Evolutionary conservation across 2,797 vertebrate species (phyloP).

Genomic region (Rhinophrynus dorsalis): DNA sequence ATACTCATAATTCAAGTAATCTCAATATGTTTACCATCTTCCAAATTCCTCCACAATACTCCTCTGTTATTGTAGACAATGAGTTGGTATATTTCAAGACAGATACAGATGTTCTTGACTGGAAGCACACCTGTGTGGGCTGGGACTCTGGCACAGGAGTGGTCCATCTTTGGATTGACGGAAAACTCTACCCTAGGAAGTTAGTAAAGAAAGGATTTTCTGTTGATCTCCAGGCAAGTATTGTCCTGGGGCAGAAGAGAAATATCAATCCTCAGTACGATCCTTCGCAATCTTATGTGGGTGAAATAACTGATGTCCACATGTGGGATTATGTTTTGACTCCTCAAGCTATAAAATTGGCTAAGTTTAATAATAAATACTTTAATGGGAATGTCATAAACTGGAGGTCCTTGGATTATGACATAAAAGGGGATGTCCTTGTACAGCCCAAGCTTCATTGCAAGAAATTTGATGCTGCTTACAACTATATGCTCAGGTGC

Average conservation of each 20-base stretch:
- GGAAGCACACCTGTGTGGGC: slow-evolving; percentile 64
- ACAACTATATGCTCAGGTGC: no score
- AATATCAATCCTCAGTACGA: no score
- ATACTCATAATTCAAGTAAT: background rate
- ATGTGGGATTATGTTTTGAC: slow-evolving; percentile 58
- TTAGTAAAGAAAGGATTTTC: accelerated
- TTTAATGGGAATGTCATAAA: background rate
- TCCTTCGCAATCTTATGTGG: no score
- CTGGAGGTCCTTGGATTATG: background rate
- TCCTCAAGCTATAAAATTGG: slow-evolving; percentile 39
- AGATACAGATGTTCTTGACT: slow-evolving; percentile 6
- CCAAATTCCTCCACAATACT: slow-evolving; percentile 1
- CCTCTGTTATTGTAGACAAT: slow-evolving; percentile 4
- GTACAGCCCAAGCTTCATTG: background rate
- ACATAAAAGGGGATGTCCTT: background rate
- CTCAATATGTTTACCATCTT: slow-evolving; percentile 59
- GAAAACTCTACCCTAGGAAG: slow-evolving; percentile 51
- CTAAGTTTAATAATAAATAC: background rate
- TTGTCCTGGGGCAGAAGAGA: slow-evolving; percentile 51
- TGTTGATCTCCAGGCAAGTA: background rate
- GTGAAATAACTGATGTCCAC: slow-evolving; percentile 54
- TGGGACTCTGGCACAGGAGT: slow-evolving; percentile 61
- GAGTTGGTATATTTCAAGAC: background rate
- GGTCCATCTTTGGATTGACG: slow-evolving; percentile 58
- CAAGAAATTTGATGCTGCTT: background rate